Conservation (phyloP, 2,797 vertebrate species). For the Antennarius maculatus region DNA sequence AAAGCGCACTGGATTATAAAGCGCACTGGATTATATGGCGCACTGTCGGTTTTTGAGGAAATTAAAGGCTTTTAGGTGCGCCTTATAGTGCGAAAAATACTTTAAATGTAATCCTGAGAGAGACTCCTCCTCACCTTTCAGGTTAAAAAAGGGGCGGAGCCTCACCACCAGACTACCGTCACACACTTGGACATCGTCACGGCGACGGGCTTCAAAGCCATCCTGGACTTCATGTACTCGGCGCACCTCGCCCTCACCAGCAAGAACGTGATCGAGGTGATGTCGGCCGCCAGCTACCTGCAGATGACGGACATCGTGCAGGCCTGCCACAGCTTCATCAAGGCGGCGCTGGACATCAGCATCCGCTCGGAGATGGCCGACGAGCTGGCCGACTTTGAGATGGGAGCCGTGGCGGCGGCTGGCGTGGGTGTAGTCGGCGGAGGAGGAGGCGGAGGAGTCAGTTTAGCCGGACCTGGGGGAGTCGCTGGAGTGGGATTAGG, state of each 20-base stretch:
- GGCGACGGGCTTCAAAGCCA: constrained; percentile 96
- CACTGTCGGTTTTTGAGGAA: too few relatives aligned
- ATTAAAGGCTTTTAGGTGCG: too few relatives aligned
- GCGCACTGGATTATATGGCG: too few relatives aligned
- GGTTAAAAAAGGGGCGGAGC: constrained; percentile 89
- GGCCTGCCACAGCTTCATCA: constrained; percentile 97
- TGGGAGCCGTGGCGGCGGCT: constrained; percentile 83
- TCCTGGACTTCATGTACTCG: constrained; percentile 99
- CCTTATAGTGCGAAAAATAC: too few relatives aligned
- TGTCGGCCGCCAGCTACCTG: constrained; percentile 97
- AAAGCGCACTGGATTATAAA: too few relatives aligned
- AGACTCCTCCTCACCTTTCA: constrained; percentile 56
- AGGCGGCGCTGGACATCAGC: constrained; percentile 97
- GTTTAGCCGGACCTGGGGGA: constrained; percentile 57
- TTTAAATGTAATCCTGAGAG: neutral
- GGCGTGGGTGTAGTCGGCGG: constrained; percentile 71
- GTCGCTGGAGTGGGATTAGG: constrained; percentile 60
- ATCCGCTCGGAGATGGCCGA: constrained; percentile 94
- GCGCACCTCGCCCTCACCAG: constrained; percentile 96
- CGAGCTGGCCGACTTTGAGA: constrained; percentile 91
- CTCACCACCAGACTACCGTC: constrained; percentile 89
- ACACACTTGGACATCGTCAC: constrained; percentile 98
- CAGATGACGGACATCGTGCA: constrained; percentile 99
- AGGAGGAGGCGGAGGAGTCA: constrained; percentile 52
- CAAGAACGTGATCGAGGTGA: constrained; percentile 97